These are phyloP conservation scores for Drosophila albomicans DNA, from an alignment of 1,140 invertebrate genomes.

Conservation along the genomic window DNA sequence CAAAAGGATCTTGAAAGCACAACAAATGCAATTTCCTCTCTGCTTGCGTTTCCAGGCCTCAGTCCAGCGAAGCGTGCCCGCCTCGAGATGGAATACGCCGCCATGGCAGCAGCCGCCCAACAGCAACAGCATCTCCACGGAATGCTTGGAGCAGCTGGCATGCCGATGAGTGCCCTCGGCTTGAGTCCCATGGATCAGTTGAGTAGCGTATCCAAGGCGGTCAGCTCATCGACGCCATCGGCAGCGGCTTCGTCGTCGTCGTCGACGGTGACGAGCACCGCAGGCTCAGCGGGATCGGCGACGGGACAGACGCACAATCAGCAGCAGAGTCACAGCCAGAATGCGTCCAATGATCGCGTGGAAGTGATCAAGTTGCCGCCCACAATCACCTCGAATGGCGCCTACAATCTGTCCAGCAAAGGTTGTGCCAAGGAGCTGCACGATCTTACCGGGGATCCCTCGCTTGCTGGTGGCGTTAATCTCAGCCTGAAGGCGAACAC, in stretches of 20 bases:
- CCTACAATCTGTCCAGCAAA: conserved; percentile 83
- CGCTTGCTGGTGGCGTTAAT: conserved; percentile 68
- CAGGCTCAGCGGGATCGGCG: background rate
- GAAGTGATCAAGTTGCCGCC: conserved; percentile 92
- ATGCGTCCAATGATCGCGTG: conserved; percentile 87
- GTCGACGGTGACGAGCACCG: conserved; percentile 22
- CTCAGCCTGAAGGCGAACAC: conserved; percentile 71
- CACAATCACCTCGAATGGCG: conserved; percentile 84
- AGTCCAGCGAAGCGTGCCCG: conserved; percentile 86
- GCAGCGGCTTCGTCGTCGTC: conserved; percentile 1
- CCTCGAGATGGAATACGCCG: conserved; percentile 87
- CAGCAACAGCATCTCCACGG: conserved; percentile 75
- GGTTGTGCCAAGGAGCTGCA: conserved; percentile 71
- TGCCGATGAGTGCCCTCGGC: conserved; percentile 55
- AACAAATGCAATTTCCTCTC: conserved; percentile 86
- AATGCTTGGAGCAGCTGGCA: conserved; percentile 67
- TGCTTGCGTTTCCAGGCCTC: conserved; percentile 89
- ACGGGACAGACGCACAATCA: background rate
- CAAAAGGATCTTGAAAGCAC: conserved; percentile 77
- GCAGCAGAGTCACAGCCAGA: conserved; percentile 34
- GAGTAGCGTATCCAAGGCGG: conserved; percentile 53
- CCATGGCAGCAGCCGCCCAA: conserved; percentile 79
- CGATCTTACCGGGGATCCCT: conserved; percentile 69
- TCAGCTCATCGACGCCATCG: background rate
- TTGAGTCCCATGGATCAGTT: conserved; percentile 63